Conservation (phyloP, 2,797 vertebrate genomes). For the Cuniculus paca region DNA sequence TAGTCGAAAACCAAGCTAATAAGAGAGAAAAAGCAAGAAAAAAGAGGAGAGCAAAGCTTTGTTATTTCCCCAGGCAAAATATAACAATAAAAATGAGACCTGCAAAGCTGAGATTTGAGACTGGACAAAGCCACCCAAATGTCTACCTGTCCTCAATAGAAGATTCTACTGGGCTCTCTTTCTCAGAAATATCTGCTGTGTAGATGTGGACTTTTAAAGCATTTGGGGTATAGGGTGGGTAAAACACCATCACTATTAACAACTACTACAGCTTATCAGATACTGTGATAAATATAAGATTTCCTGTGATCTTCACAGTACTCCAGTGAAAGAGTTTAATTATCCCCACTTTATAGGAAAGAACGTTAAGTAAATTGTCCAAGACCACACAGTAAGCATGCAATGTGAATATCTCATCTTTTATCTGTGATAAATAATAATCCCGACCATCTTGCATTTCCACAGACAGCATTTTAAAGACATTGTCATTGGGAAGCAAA, state of each 20-base stretch:
- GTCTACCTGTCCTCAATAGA: background rate
- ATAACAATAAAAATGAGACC: slow-evolving; percentile 21
- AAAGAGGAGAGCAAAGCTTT: slow-evolving; percentile 16
- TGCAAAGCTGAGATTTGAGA: background rate
- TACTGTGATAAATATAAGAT: background rate
- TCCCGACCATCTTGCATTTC: background rate
- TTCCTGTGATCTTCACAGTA: background rate
- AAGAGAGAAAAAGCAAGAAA: background rate
- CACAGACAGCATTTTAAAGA: background rate
- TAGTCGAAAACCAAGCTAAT: slow-evolving; percentile 66
- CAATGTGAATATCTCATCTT: background rate
- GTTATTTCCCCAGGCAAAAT: slow-evolving; percentile 59
- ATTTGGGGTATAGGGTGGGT: accelerated
- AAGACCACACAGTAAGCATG: background rate
- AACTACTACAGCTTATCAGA: background rate
- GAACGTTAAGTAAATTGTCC: background rate
- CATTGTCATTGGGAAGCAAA: background rate
- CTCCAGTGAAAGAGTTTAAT: background rate
- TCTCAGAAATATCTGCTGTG: background rate
- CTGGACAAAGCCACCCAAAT: background rate
- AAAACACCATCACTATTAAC: background rate
- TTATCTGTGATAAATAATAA: background rate
- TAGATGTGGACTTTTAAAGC: background rate
- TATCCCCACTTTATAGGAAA: background rate
- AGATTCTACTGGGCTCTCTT: background rate